Evolutionary conservation across 2,113 vertebrate genomes (phyloP).

Genomic region (Scytalopus superciliaris): DNA sequence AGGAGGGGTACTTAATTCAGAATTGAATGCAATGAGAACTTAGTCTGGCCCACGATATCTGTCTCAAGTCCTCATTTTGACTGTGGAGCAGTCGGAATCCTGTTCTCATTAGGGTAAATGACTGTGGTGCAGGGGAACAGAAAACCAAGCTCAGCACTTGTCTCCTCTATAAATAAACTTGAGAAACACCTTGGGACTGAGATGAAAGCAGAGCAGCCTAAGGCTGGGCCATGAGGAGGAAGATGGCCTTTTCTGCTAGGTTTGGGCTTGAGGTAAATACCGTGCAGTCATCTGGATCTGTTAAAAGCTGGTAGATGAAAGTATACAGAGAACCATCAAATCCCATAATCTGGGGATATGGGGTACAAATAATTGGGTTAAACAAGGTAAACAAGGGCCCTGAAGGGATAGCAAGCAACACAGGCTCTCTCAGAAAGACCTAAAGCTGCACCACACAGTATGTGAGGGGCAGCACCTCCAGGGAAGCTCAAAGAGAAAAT

Average conservation of each 20-base stretch:
- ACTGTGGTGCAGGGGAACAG: neutral
- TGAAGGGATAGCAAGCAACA: rapidly evolving
- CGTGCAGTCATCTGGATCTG: neutral
- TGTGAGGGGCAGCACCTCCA: neutral
- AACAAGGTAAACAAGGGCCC: neutral
- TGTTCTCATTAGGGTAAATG: neutral
- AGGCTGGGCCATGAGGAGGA: neutral
- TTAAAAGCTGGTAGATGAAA: neutral
- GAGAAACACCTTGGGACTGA: neutral
- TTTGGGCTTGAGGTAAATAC: neutral
- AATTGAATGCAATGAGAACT: conserved; percentile 45
- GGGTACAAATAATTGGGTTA: neutral
- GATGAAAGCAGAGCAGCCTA: neutral
- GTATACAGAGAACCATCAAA: neutral
- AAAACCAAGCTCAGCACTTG: conserved; percentile 3
- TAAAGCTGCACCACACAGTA: rapidly evolving
- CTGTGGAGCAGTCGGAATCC: conserved; percentile 4
- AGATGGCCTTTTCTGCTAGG: neutral
- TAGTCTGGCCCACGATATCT: neutral
- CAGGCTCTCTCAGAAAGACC: neutral
- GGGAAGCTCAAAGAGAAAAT: no score
- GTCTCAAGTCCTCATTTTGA: neutral
- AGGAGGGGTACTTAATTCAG: neutral
- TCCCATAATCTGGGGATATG: rapidly evolving
- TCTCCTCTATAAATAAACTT: neutral